Conservation (phyloP, 2,797 vertebrate species). For the Psittacula derbiana region DNA sequence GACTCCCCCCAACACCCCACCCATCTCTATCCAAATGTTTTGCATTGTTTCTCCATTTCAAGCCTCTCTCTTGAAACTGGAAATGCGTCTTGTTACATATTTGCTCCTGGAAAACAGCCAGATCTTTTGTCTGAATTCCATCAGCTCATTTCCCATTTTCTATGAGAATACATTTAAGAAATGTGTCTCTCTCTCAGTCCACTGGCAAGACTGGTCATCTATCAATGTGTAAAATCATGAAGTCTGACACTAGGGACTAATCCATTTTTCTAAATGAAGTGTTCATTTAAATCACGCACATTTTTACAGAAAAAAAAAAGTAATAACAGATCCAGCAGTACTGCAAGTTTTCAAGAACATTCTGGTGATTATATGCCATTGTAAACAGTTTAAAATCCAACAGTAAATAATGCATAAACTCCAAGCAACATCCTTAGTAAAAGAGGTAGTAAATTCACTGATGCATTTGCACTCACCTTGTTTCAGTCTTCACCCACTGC, state of each 20-base stretch:
- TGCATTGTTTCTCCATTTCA: not conserved
- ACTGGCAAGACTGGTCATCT: not conserved
- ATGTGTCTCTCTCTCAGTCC: slow-evolving; percentile 3
- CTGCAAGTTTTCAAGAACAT: not conserved
- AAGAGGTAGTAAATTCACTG: not conserved
- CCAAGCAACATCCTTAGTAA: not conserved
- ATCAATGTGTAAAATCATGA: not conserved
- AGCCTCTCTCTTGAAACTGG: slow-evolving; percentile 25
- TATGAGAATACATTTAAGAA: slow-evolving; percentile 58
- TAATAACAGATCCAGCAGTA: not conserved
- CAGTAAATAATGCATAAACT: not conserved
- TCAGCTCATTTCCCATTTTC: slow-evolving; percentile 67
- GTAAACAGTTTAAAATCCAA: not conserved
- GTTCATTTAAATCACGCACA: not conserved
- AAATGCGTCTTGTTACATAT: slow-evolving; percentile 3
- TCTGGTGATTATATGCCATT: not conserved
- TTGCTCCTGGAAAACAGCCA: slow-evolving; percentile 60
- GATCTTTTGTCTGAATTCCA: slow-evolving; percentile 63
- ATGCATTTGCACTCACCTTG: not conserved
- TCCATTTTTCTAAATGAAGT: not conserved
- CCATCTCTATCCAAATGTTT: not conserved
- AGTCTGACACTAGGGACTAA: not conserved
- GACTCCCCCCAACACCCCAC: not conserved
- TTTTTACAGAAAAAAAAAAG: not conserved
- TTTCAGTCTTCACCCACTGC: not conserved